phyloP scores from a whole-genome alignment of 2,888 invertebrate species.

The Gymnocheta viridis region DNA sequence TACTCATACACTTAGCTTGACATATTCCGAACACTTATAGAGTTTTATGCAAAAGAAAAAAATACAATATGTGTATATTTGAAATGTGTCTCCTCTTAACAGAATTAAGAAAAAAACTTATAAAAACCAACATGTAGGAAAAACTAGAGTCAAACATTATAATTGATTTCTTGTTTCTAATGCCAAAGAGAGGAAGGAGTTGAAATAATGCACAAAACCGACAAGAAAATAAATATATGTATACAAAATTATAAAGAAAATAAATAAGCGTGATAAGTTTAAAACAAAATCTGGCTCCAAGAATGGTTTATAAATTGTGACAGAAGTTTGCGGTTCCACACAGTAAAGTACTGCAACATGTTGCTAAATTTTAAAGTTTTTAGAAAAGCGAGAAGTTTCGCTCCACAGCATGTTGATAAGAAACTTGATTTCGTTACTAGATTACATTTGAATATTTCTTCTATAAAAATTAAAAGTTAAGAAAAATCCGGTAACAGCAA shows the following conservation, averaged over 20 bases:
- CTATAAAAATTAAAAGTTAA: no score
- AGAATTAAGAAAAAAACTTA: constrained; percentile 47
- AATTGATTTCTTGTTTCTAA: constrained; percentile 64
- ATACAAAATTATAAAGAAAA: constrained; percentile 5
- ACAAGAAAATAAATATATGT: constrained; percentile 20
- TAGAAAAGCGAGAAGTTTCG: no score
- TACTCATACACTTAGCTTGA: constrained; percentile 38
- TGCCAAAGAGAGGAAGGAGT: not conserved
- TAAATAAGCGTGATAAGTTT: not conserved
- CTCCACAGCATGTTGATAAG: not conserved
- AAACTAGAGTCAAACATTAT: constrained; percentile 11
- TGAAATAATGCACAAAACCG: not conserved
- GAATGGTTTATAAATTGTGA: not conserved
- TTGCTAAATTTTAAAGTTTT: not conserved
- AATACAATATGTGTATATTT: constrained; percentile 37
- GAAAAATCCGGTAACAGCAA: no score
- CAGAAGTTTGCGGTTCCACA: not conserved
- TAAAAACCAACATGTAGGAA: constrained; percentile 34
- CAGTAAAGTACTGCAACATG: not conserved
- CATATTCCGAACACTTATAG: constrained; percentile 23
- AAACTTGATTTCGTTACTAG: not conserved
- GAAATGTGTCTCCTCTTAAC: constrained; percentile 58
- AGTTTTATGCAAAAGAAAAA: not conserved
- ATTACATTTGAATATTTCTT: no score
- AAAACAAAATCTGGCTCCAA: not conserved